A percentile compares a stretch with the other conserved stretches of the same genome.
Conservation (phyloP, 2,888 invertebrate species). For the Agriopis aurantiaria region DNA sequence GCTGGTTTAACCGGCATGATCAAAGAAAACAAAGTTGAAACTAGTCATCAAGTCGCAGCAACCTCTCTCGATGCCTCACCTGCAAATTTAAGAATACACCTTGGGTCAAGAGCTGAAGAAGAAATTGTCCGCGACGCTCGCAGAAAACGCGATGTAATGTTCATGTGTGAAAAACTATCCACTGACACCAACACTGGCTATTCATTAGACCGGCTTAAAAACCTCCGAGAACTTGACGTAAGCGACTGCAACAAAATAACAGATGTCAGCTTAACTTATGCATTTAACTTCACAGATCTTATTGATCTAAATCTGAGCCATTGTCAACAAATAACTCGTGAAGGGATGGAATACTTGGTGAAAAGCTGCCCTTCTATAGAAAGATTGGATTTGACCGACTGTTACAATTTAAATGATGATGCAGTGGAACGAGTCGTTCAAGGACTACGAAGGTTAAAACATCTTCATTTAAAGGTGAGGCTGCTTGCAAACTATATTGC, state of each 20-base stretch:
- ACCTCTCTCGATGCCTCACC: constrained; percentile 67
- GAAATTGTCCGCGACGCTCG: constrained; percentile 89
- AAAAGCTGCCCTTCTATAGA: constrained; percentile 90
- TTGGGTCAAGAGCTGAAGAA: constrained; percentile 89
- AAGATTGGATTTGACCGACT: constrained; percentile 88
- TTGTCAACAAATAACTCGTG: constrained; percentile 89
- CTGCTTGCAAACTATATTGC: constrained; percentile 1
- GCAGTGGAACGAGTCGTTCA: constrained; percentile 75
- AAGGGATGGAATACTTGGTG: constrained; percentile 88
- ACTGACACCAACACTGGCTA: constrained; percentile 77
- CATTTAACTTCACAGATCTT: constrained; percentile 89
- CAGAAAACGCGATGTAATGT: constrained; percentile 88
- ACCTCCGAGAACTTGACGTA: constrained; percentile 87
- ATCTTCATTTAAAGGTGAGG: constrained; percentile 86
- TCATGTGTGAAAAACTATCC: constrained; percentile 86
- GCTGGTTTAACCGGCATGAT: constrained; percentile 90
- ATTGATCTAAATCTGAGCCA: constrained; percentile 87
- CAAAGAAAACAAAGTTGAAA: constrained; percentile 55
- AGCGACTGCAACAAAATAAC: constrained; percentile 90
- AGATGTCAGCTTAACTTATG: constrained; percentile 90
- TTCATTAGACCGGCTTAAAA: constrained; percentile 84
- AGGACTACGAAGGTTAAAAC: constrained; percentile 80
- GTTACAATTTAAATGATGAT: constrained; percentile 89
- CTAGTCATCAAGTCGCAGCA: constrained; percentile 64
- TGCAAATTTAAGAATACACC: constrained; percentile 78